Evolutionary conservation across 2,113 vertebrate species (phyloP).

Genomic region (Cryptomyrus ogoouensis): DNA sequence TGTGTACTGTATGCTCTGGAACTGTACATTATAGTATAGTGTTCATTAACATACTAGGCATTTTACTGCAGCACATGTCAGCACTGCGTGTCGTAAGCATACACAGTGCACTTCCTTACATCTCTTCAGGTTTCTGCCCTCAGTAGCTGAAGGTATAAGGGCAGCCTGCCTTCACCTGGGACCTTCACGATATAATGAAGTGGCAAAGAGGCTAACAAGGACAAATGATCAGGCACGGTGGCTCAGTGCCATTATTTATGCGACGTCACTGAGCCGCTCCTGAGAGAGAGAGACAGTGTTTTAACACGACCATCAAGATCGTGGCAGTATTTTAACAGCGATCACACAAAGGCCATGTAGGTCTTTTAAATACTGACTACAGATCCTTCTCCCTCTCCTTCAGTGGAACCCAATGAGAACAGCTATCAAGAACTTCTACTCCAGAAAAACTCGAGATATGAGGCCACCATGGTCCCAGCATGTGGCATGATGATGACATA

Average conservation of each 20-base stretch:
- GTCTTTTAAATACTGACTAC: background rate
- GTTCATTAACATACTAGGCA: background rate
- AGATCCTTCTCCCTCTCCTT: background rate
- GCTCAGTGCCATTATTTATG: background rate
- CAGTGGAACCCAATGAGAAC: background rate
- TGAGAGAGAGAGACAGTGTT: background rate
- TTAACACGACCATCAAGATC: background rate
- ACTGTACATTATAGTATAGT: background rate
- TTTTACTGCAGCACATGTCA: background rate
- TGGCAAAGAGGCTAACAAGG: background rate
- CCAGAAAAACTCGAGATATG: background rate
- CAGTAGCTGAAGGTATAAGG: background rate
- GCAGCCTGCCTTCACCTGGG: background rate
- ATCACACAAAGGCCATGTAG: background rate
- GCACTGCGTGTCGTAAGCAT: background rate
- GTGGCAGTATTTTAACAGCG: background rate
- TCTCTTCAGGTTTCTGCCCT: background rate
- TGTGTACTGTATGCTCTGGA: background rate
- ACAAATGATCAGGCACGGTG: background rate
- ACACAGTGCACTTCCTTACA: background rate
- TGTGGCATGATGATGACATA: background rate
- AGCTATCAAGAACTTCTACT: background rate
- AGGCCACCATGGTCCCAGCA: background rate
- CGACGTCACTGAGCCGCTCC: background rate
- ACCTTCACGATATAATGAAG: conserved; percentile 5